Base-by-base conservation (phyloP, 2,113 vertebrate species). In the Sander lucioperca region DNA sequence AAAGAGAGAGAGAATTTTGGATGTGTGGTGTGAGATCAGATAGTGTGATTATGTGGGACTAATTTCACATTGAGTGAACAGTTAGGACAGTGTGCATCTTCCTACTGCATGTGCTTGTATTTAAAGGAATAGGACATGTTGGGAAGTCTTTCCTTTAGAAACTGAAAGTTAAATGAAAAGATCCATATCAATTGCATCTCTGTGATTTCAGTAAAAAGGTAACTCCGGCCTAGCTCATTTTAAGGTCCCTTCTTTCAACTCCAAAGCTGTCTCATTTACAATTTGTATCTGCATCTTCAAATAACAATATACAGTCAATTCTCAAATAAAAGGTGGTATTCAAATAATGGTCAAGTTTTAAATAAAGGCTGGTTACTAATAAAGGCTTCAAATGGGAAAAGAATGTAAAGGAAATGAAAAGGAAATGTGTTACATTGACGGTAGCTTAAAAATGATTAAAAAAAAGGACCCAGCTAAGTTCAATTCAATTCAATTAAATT, bases 1-100 rank as follows among this genome's bases (percentile, higher is more conserved):
- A 54, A 19, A 36, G 53, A 45, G 45, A 25, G 30, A 53, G 50
- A 23, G 56, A 65, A 14, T 74, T 47, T 18, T 36, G 27, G 47
- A 53, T 64, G 58, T 71, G 57, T 54, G n/a, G 2, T 25, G 47
- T 61, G 53, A 79, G 68, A 61, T 27, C 30, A 30, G 27, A 53
- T 21, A 23, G 47, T 58, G 45, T 12, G 57, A 69, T 16, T 47
- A 39, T 56, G 5, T 12, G 2, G n/a, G 30, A 4, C 30, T 4
- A 30, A 30, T 58, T 15, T 27, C 23, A 53, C 43, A 39, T 0
- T 62, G 19, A n/a, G 2, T 39, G 30, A 45, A 58, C 16, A 15
- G 56, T 61, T 47, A 18, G 0, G 23, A 36, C n/a, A 21, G 30
- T 39, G 67, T 23, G 6, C 10, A 10, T 9, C 12, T 36, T 23